A percentile compares a stretch with the other conserved stretches of the same genome.
phyloP scores from a whole-genome alignment of 1,140 invertebrate genomes.

The Limonius californicus region DNA sequence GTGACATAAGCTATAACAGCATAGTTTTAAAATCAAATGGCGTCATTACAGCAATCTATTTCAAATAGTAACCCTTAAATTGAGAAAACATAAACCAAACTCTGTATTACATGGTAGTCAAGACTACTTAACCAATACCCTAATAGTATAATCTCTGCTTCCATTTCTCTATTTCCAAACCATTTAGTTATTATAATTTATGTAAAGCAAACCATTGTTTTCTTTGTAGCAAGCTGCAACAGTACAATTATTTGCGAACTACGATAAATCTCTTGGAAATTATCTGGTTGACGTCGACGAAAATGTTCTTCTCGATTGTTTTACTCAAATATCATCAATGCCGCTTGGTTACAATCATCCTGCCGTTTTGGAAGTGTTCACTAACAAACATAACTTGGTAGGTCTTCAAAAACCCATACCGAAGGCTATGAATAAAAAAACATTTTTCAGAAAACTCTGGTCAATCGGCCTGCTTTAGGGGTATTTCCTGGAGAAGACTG shows the following conservation, averaged over 20 bases:
- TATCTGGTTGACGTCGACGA: conserved; percentile 97
- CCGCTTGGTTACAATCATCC: conserved; percentile 98
- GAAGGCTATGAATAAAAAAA: too few relatives aligned
- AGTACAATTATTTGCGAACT: conserved; percentile 92
- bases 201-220: too few relatives aligned
- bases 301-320: conserved; percentile 85
- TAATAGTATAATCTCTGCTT: too few relatives aligned
- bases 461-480: conserved; percentile 91
- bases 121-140: too few relatives aligned
- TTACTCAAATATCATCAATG: conserved; percentile 95
- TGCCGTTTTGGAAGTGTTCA: conserved; percentile 71
- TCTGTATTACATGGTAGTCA: too few relatives aligned
- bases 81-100: too few relatives aligned
- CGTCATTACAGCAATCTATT: too few relatives aligned
- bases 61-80: too few relatives aligned
- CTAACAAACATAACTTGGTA: conserved; percentile 72
- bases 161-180: too few relatives aligned
- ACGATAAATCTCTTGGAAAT: conserved; percentile 90
- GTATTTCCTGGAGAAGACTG: conserved; percentile 86
- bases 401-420: conserved; percentile 20
- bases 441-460: conserved; percentile 66
- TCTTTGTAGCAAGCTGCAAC: conserved; percentile 65
- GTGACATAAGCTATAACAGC: too few relatives aligned
- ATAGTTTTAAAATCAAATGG: too few relatives aligned
- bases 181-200: too few relatives aligned